Evolutionary conservation across 2,797 vertebrate genomes (phyloP).

Genomic region (Carduelis carduelis): DNA sequence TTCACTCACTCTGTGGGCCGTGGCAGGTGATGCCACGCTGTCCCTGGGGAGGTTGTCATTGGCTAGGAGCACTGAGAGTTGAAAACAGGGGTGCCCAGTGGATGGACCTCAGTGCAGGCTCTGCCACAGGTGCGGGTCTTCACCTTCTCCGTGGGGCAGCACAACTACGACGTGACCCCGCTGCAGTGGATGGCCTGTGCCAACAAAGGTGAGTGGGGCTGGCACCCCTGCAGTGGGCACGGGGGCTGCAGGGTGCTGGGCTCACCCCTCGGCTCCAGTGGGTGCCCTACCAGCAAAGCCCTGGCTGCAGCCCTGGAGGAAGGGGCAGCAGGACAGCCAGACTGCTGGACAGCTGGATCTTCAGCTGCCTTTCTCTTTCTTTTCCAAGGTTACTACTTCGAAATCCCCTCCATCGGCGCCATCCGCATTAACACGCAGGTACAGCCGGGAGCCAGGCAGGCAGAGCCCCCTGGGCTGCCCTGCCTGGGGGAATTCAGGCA

Average conservation of each 20-base stretch:
- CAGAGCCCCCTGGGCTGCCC: neutral
- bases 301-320: neutral
- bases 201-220: constrained; percentile 87
- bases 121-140: constrained; percentile 90
- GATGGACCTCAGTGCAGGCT: neutral
- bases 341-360: neutral
- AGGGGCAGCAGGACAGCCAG: neutral
- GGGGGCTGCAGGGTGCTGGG: neutral
- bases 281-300: accelerated
- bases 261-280: accelerated
- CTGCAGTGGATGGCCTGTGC: constrained; percentile 98
- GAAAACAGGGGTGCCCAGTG: neutral
- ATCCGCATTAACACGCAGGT: constrained; percentile 99
- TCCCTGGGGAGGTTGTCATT: neutral
- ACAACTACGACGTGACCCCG: constrained; percentile 97
- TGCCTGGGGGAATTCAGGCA: neutral
- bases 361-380: neutral
- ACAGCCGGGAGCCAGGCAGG: neutral
- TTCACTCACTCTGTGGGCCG: accelerated
- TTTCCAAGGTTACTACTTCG: constrained; percentile 94
- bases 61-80: accelerated
- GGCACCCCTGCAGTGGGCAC: accelerated
- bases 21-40: neutral
- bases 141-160: constrained; percentile 97
- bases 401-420: constrained; percentile 97